Percentiles rank a stretch among this genome's conserved stretches.
Conservation (phyloP, 2,113 vertebrate genomes). For the Ptyas mucosa region DNA sequence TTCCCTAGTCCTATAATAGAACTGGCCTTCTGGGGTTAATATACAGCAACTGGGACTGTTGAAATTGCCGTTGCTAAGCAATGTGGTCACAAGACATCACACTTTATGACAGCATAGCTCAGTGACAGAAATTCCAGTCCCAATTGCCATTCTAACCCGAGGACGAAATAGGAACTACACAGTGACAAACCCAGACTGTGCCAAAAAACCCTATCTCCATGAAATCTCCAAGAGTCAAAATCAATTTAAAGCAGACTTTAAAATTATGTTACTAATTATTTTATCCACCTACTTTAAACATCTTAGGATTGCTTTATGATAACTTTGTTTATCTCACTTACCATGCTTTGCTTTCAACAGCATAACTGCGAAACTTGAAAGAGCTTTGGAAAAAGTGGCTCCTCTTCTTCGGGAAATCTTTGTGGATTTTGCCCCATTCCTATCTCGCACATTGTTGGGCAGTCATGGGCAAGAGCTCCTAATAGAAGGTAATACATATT, state of each 20-base stretch:
- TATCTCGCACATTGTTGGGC: conserved; percentile 92
- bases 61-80: not conserved
- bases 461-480: conserved; percentile 97
- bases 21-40: not conserved
- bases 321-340: conserved; percentile 48
- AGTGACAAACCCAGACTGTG: not conserved
- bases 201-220: not conserved
- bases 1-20: not conserved
- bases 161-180: not conserved
- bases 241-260: not conserved
- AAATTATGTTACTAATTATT: conserved; percentile 10
- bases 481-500: conserved; percentile 93
- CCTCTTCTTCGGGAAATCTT: conserved; percentile 96
- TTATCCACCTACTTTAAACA: not conserved
- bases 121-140: not conserved
- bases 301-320: conserved; percentile 4
- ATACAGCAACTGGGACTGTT: not conserved
- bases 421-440: conserved; percentile 97
- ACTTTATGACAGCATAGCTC: not conserved
- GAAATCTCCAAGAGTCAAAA: not conserved
- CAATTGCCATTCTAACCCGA: not conserved
- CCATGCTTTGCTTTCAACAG: conserved; percentile 72
- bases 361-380: conserved; percentile 95
- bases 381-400: conserved; percentile 95
- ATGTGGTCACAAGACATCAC: not conserved